phyloP scores from a whole-genome alignment of 2,888 invertebrate species.

The Hyposoter didymator region DNA sequence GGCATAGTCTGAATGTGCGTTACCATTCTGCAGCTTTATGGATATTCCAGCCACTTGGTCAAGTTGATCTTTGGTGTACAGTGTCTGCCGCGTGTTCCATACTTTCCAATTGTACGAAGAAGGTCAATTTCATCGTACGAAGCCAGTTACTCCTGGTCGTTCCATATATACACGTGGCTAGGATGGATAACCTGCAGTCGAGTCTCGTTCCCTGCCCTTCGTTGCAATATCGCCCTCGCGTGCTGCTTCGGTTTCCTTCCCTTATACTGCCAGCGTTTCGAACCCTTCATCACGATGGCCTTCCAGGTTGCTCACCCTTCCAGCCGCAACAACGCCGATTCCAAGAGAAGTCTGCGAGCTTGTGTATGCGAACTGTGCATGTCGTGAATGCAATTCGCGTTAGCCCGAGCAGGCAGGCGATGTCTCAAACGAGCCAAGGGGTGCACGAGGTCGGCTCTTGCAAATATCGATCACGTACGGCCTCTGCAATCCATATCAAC shows the following conservation, averaged over 20 bases:
- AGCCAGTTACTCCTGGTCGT: not conserved
- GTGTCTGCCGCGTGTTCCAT: conserved; percentile 3
- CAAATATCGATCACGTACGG: conserved; percentile 62
- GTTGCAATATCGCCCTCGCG: conserved; percentile 61
- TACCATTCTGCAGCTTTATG: conserved; percentile 14
- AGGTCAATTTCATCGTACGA: conserved; percentile 47
- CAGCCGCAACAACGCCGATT: conserved; percentile 43
- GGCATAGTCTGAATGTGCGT: conserved; percentile 59
- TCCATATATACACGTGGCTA: not conserved
- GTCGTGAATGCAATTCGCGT: conserved; percentile 22
- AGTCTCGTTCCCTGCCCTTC: conserved; percentile 58
- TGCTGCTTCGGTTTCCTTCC: conserved; percentile 55
- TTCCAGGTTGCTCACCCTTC: conserved; percentile 40
- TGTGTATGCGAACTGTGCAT: conserved; percentile 16
- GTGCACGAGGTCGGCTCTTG: conserved; percentile 57
- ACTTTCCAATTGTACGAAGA: conserved; percentile 1
- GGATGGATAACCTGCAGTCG: conserved; percentile 33
- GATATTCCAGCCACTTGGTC: not conserved
- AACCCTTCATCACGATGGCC: conserved; percentile 47
- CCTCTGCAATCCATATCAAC: conserved; percentile 60
- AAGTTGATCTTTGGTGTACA: conserved; percentile 42
- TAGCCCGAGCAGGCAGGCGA: conserved; percentile 8
- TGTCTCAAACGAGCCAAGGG: conserved; percentile 42
- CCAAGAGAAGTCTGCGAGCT: conserved; percentile 17
- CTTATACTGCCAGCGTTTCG: conserved; percentile 29